Base-by-base conservation (phyloP, 1,140 invertebrate genomes). In the Caenorhabditis inopinata region DNA sequence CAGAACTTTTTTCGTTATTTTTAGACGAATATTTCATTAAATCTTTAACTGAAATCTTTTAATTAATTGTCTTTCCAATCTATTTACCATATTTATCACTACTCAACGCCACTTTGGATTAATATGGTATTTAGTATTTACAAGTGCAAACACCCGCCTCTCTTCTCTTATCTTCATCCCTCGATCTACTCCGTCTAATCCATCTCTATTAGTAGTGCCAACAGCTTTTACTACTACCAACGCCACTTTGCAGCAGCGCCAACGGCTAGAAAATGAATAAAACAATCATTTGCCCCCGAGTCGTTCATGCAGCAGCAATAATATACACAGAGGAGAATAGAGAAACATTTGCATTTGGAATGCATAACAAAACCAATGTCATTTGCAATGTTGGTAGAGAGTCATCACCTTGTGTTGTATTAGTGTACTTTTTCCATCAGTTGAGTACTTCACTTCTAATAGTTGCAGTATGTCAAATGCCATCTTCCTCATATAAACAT, bases 281-380 rank as follows among this genome's bases (percentile, higher is more conserved):
- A 68, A 68, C 58, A 68, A 68, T 68, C 58, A 35, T 14, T 58
- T 58, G 21, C 18, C n/a, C 21, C 29, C 29, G 58, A 68, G 14
- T 68, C 58, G 32, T 68, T 68, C 58, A 68, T 68, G 58, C 58
- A 68, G 58, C 58, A 68, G 38, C 58, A 68, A 68, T 38, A 68
- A 68, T 38, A 18, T 11, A 68, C 5, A 51, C 23, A 51, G 2
- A 7, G 5, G 38, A 51, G 3, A 51, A 14, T 29, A 29, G 12
- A 58, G 51, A 58, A 58, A 58, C 58, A 68, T 68, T 58, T 58
- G 27, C 32, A 68, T 68, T 68, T 38, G 29, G 58, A 68, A 68
- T 68, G 58, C 58, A 68, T 68, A 29, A 42, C 38, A 7, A 68
- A 4, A 68, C 25, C 6, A 35, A 68, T 68, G 58, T 68, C 58